Percentiles rank a stretch among this genome's conserved stretches.
phyloP scores from a whole-genome alignment of 2,888 invertebrate genomes.

The Acronicta aceris region DNA sequence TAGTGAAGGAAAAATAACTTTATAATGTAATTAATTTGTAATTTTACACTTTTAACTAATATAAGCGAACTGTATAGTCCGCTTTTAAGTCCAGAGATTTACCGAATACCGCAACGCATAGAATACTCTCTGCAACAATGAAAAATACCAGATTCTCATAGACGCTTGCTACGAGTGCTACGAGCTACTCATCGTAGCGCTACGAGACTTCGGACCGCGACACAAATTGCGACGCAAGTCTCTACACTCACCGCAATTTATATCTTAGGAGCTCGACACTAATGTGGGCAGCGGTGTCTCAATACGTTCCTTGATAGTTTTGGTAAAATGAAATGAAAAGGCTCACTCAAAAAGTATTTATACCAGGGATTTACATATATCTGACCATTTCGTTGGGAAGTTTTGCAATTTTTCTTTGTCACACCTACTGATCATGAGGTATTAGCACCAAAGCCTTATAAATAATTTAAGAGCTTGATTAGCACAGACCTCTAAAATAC shows the following conservation, averaged over 20 bases:
- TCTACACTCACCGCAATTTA: conserved; percentile 48
- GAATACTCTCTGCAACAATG: not conserved
- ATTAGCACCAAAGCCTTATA: no score
- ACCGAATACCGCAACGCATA: not conserved
- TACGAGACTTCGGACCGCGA: conserved; percentile 7
- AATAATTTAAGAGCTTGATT: no score
- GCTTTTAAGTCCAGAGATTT: no score
- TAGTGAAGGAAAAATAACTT: no score
- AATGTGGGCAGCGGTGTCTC: conserved; percentile 15
- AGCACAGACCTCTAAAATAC: no score
- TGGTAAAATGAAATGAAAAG: conserved; percentile 15
- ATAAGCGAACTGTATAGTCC: no score
- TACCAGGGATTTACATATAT: not conserved
- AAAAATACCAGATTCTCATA: not conserved
- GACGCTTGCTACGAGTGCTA: conserved; percentile 6
- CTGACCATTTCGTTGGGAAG: not conserved
- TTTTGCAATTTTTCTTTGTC: not conserved
- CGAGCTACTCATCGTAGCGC: conserved; percentile 7
- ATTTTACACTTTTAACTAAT: no score
- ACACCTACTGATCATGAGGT: no score
- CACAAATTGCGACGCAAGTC: conserved; percentile 43
- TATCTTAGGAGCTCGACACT: conserved; percentile 29
- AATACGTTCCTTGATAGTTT: conserved; percentile 2
- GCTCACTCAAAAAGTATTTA: not conserved
- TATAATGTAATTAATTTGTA: no score